Base-by-base conservation (phyloP, 1,140 invertebrate genomes). In the Cardiocondyla obscurior region DNA sequence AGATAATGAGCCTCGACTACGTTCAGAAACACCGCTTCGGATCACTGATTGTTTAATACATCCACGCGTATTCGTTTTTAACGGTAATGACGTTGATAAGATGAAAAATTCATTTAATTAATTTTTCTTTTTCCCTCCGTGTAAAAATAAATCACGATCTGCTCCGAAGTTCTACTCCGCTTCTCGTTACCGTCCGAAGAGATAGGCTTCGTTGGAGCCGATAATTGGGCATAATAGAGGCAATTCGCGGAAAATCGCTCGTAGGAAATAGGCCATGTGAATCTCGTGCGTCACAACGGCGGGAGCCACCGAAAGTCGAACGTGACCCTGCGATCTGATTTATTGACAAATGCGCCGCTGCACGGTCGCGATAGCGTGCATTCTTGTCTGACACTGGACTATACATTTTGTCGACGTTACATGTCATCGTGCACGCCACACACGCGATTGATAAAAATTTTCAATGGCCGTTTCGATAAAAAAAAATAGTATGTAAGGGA, bases 221-320 rank as follows among this genome's bases (percentile, higher is more conserved):
- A 92, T 92, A 92, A 92, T 92, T 91, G 85, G 83, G 87, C 86
- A 90, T 90, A 91, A 92, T 90, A 72, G 89, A 89, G 88, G 89
- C 85, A 90, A 91, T 90, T 91, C 85, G 86, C 69, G 90, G 90
- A 89, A 92, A 92, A 92, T 92, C 90, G 90, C 86, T 86, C 42
- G 85, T 88, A 87, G 90, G 87, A 91, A 91, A 91, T 90, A 85
- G 89, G 85, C 81, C 84, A 79, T 73, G 72, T 73, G 72, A 83
- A 53, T 51, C 57, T 81, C 84, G 72, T 77, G 76, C 69, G 74
- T 77, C 74, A 77, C 74, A 22, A 67, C 46, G 49, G 12, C 69
- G 53, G 25, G 19, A 16, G 33, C 60, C 46, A n/a, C 46, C 74
- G 25, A 79, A 65, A 79, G 49, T 79, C 62, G 33, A 79, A 69